These are phyloP conservation scores for Lasioglossum villosulum DNA, from an alignment of 2,888 invertebrate species.

Conservation along the genomic window DNA sequence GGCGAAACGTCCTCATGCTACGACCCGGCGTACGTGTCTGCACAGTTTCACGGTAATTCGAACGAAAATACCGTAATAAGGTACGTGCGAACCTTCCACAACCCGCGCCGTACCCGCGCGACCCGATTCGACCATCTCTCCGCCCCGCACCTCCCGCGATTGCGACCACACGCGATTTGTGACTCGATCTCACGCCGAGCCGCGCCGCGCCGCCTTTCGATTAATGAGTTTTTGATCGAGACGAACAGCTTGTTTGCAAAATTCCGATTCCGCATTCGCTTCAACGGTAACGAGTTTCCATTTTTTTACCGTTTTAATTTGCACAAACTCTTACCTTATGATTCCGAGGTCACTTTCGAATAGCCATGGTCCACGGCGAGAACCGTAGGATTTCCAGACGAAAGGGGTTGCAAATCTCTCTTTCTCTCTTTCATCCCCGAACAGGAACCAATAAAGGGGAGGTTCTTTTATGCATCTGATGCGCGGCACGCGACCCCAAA, in stretches of 20 bases:
- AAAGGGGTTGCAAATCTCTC: slow-evolving; percentile 49
- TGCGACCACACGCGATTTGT: slow-evolving; percentile 14
- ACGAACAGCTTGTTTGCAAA: background rate
- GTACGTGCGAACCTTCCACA: slow-evolving; percentile 45
- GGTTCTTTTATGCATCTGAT: slow-evolving; percentile 66
- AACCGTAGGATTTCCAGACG: slow-evolving; percentile 34
- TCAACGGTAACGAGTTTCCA: background rate
- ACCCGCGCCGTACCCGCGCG: background rate
- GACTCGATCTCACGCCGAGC: background rate
- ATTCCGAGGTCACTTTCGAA: slow-evolving; percentile 46
- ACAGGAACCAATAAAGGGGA: slow-evolving; percentile 71
- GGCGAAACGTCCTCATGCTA: slow-evolving; percentile 57
- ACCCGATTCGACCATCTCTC: slow-evolving; percentile 25
- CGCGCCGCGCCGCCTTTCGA: background rate
- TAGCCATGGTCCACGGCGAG: slow-evolving; percentile 35
- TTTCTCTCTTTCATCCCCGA: slow-evolving; percentile 51
- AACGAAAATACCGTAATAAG: slow-evolving; percentile 66
- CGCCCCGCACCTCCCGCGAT: background rate
- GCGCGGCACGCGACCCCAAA: slow-evolving; percentile 74
- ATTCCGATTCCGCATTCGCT: no score
- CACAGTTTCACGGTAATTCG: slow-evolving; percentile 72
- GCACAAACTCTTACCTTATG: no score
- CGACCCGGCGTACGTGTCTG: slow-evolving; percentile 62
- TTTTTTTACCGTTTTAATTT: no score
- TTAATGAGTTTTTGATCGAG: background rate